Conservation (phyloP, 1,140 invertebrate species). For the Eulimnadia texana region DNA sequence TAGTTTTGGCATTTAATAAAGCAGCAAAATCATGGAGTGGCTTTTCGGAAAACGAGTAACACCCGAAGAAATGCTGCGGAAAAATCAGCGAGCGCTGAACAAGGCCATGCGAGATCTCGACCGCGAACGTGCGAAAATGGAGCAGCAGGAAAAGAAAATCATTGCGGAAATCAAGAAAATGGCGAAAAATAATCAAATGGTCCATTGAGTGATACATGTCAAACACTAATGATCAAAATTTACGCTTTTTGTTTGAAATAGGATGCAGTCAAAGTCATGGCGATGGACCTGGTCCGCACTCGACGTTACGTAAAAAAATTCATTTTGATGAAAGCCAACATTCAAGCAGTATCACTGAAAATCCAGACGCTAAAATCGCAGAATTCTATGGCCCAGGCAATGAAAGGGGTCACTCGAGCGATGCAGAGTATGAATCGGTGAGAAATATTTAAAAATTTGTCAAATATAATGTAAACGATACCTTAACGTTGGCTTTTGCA, state of each 20-base stretch:
- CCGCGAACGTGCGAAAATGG: constrained; percentile 86
- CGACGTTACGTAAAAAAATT: constrained; percentile 93
- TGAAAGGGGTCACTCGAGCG: constrained; percentile 97
- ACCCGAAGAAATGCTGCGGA: constrained; percentile 93
- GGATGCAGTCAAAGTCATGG: constrained; percentile 99
- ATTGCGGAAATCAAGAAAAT: constrained; percentile 98
- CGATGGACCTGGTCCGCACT: constrained; percentile 94
- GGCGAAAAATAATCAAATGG: constrained; percentile 98
- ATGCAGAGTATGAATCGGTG: constrained; percentile 97
- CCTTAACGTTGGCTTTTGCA: constrained; percentile 23
- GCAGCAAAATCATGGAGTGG: constrained; percentile 84
- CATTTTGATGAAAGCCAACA: constrained; percentile 98
- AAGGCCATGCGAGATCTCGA: constrained; percentile 97
- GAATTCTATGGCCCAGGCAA: constrained; percentile 98
- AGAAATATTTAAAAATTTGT: constrained; percentile 13
- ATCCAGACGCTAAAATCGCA: constrained; percentile 96
- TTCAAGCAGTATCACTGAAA: constrained; percentile 96
- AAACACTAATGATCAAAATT: no score
- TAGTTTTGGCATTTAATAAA: no score
- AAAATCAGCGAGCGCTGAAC: constrained; percentile 96
- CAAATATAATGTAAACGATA: background rate
- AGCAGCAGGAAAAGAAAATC: constrained; percentile 97
- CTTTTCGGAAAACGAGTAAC: constrained; percentile 91
- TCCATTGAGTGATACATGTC: no score
- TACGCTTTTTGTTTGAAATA: constrained; percentile 27